These are phyloP conservation scores for Haliclona indistincta DNA, from an alignment of 37 sponge, comb jelly and placozoan genomes.

Conservation along the genomic window DNA sequence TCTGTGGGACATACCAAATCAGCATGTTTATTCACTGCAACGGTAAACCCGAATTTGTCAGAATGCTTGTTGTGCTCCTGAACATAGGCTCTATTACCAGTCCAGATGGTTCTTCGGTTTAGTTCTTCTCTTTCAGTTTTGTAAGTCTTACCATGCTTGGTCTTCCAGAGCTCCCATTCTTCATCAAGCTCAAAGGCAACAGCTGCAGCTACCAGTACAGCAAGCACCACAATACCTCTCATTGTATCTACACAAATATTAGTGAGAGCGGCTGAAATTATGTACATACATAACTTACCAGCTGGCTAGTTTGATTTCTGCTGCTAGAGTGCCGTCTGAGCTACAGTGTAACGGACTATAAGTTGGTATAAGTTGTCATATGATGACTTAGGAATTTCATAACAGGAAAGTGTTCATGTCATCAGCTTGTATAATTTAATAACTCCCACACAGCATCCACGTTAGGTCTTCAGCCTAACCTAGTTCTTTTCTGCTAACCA, in stretches of 20 bases:
- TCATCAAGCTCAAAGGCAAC: slow-evolving; percentile 18
- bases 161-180: slow-evolving; percentile 62
- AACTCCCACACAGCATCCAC: too few species aligned
- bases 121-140: slow-evolving; percentile 12
- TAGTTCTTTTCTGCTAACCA: too few species aligned
- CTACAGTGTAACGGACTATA: too few species aligned
- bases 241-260: background rate
- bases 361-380: too few species aligned
- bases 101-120: slow-evolving; percentile 9
- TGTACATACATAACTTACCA: too few species aligned
- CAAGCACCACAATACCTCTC: slow-evolving; percentile 13
- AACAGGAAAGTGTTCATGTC: too few species aligned
- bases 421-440: too few species aligned
- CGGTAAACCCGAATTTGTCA: background rate
- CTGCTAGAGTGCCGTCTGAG: too few species aligned
- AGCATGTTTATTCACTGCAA: slow-evolving; percentile 14
- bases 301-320: too few species aligned
- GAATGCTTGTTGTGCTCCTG: slow-evolving; percentile 4
- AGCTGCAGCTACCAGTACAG: slow-evolving; percentile 24
- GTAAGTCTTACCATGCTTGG: slow-evolving; percentile 18
- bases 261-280: background rate
- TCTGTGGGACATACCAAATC: slow-evolving; percentile 26
- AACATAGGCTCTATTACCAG: slow-evolving; percentile 20
- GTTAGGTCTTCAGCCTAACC: too few species aligned
- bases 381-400: too few species aligned